Percentiles rank a stretch among this genome's conserved stretches.
Conservation (phyloP, 2,113 vertebrate species). For the Formicarius rufipectus region DNA sequence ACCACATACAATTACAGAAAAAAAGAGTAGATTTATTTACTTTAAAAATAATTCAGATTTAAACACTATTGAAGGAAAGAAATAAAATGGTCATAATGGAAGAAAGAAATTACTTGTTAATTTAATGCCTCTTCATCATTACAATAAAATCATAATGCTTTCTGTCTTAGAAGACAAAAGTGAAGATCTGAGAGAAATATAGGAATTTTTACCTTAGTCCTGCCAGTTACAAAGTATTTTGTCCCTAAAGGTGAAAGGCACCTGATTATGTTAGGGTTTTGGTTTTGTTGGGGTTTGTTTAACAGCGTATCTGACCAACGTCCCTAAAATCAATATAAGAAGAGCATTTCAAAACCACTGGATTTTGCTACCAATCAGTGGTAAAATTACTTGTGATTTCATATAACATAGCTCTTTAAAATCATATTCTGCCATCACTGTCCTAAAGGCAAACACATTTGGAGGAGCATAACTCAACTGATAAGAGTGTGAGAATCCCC, state of each 20-base stretch:
- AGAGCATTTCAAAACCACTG: background rate
- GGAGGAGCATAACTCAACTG: background rate
- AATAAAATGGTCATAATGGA: background rate
- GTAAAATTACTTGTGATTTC: background rate
- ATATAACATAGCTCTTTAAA: background rate
- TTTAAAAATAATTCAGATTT: background rate
- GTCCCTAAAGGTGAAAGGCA: background rate
- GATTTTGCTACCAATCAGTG: background rate
- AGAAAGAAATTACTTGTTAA: background rate
- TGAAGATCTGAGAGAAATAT: background rate
- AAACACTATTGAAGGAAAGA: background rate
- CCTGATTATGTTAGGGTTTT: fast-evolving
- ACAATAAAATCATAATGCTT: background rate
- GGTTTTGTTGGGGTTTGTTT: background rate
- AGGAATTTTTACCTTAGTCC: background rate
- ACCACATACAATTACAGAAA: fast-evolving
- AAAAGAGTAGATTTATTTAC: background rate
- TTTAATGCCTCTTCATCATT: background rate
- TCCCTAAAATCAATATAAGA: background rate
- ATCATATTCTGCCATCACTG: background rate
- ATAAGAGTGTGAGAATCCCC: background rate
- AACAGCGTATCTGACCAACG: background rate
- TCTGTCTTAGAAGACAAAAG: background rate
- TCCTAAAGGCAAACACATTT: background rate
- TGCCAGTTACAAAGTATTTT: background rate